phyloP scores from a whole-genome alignment of 2,888 invertebrate species.

The Candidula unifasciata region DNA sequence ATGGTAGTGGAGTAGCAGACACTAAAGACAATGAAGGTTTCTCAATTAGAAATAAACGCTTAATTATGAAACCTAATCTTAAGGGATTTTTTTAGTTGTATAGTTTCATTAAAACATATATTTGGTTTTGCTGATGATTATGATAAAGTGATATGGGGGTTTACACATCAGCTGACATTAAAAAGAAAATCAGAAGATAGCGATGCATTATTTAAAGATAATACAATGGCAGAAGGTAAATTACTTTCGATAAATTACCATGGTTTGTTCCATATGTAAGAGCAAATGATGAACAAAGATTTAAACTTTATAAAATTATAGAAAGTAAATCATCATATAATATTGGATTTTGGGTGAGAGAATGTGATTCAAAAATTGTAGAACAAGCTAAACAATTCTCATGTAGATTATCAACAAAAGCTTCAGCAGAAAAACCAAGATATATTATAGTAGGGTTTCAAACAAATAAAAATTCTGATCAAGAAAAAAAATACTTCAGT shows the following conservation, averaged over 20 bases:
- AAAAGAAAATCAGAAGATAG: slow-evolving; percentile 10
- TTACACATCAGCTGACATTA: slow-evolving; percentile 9
- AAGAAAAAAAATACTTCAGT: slow-evolving; percentile 2
- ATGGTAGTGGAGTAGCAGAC: too few relatives aligned
- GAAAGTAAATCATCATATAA: neutral
- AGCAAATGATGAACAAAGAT: neutral
- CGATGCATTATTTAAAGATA: slow-evolving; percentile 1
- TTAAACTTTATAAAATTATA: neutral
- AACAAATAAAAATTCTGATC: neutral
- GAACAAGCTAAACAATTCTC: neutral
- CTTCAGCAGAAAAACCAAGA: slow-evolving; percentile 29
- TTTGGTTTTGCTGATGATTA: slow-evolving; percentile 30
- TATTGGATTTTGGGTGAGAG: neutral
- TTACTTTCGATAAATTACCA: neutral
- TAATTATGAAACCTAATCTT: neutral
- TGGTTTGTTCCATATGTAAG: slow-evolving; percentile 4
- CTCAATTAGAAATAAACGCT: neutral
- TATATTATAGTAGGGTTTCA: slow-evolving; percentile 25
- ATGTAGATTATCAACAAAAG: neutral
- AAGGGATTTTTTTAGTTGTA: slow-evolving; percentile 7
- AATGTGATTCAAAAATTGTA: slow-evolving; percentile 15
- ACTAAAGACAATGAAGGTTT: neutral
- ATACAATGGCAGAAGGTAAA: neutral
- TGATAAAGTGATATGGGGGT: slow-evolving; percentile 26
- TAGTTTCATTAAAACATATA: slow-evolving; percentile 28